Conservation (phyloP, 2,113 vertebrate genomes). For the Abramis brama region DNA sequence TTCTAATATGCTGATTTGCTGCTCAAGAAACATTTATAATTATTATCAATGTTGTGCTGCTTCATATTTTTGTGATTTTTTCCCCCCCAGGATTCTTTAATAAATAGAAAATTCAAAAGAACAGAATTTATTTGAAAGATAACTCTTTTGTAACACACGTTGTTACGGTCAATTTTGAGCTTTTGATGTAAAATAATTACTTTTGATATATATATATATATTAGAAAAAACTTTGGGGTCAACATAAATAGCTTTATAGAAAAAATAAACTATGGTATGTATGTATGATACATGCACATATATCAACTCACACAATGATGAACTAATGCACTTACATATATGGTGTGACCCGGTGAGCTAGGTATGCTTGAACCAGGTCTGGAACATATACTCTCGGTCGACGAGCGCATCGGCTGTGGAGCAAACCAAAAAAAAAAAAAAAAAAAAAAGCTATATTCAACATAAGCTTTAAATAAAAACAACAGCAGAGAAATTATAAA, state of each 20-base stretch:
- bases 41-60: neutral
- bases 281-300: neutral
- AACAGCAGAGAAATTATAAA: neutral
- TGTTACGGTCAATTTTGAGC: too few relatives aligned
- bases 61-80: neutral
- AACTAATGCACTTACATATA: constrained; percentile 88
- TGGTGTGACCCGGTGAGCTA: constrained; percentile 90
- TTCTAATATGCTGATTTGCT: neutral
- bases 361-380: constrained; percentile 93
- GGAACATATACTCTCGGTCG: constrained; percentile 94
- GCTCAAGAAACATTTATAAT: neutral
- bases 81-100: rapidly evolving
- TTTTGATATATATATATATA: too few relatives aligned
- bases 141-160: too few relatives aligned
- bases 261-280: too few relatives aligned
- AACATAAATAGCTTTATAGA: too few relatives aligned
- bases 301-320: neutral
- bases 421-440: neutral
- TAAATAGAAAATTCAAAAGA: too few relatives aligned
- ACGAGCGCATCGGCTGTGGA: constrained; percentile 87
- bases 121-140: too few relatives aligned
- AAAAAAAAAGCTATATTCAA: neutral
- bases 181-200: too few relatives aligned
- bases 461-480: neutral
- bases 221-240: too few relatives aligned